Evolutionary conservation across 2,113 vertebrate genomes (phyloP).

Genomic region (Hippolais icterina): DNA sequence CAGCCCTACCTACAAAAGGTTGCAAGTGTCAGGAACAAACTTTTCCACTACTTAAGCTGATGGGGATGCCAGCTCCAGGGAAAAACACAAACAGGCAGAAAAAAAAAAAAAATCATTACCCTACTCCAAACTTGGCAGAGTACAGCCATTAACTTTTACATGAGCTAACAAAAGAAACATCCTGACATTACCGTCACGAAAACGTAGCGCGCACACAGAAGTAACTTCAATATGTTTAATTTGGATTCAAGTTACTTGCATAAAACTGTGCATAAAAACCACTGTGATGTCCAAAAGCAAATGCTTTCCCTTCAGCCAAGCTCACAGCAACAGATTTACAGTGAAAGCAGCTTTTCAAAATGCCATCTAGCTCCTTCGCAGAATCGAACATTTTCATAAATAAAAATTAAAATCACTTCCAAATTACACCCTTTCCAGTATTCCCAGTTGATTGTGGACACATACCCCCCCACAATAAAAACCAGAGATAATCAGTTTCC

Average conservation of each 20-base stretch:
- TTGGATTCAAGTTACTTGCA: constrained; percentile 67
- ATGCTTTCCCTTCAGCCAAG: constrained; percentile 54
- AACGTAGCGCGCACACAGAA: constrained; percentile 37
- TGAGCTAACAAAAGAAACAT: constrained; percentile 73
- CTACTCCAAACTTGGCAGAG: constrained; percentile 60
- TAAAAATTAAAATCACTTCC: constrained; percentile 41
- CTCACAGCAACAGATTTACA: constrained; percentile 40
- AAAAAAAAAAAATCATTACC: constrained; percentile 42
- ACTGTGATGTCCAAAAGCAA: constrained; percentile 66
- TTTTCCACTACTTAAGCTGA: constrained; percentile 58
- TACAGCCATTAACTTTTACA: constrained; percentile 59
- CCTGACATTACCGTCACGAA: constrained; percentile 39
- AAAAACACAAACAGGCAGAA: constrained; percentile 54
- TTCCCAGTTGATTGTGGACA: constrained; percentile 12
- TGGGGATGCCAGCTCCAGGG: constrained; percentile 42
- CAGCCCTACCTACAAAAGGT: background rate
- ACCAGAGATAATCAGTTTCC: constrained; percentile 49
- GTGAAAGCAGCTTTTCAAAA: constrained; percentile 47
- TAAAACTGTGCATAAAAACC: constrained; percentile 61
- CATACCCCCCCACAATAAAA: background rate
- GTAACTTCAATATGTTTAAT: constrained; percentile 56
- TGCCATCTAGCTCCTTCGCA: constrained; percentile 31
- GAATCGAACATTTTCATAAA: constrained; percentile 8
- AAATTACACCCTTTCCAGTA: constrained; percentile 39
- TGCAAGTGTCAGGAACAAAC: constrained; percentile 34